Conservation (phyloP, 2,797 vertebrate genomes). For the Geotrypetes seraphini region DNA sequence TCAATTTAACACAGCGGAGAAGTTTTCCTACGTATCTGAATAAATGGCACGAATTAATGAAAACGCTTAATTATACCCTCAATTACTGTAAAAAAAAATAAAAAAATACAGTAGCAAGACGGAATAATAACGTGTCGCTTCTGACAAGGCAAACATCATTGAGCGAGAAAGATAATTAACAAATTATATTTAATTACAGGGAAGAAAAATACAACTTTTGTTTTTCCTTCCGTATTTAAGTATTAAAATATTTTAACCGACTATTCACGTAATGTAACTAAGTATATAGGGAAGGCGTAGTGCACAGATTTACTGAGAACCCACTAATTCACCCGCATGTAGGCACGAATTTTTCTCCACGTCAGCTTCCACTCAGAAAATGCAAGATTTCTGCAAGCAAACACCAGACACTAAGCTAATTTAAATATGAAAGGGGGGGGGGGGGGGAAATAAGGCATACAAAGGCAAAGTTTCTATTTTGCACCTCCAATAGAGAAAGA, state of each 20-base stretch:
- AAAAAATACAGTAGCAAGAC: constrained; percentile 31
- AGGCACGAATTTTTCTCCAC: background rate
- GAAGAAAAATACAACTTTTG: constrained; percentile 21
- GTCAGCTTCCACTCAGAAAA: background rate
- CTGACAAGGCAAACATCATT: constrained; percentile 22
- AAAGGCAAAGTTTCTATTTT: constrained; percentile 18
- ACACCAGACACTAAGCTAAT: too few species aligned
- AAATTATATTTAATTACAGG: constrained; percentile 39
- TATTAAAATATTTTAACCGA: constrained; percentile 4
- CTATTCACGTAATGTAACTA: too few species aligned
- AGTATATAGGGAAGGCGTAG: too few species aligned
- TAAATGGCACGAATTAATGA: constrained; percentile 31
- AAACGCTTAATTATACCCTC: constrained; percentile 26
- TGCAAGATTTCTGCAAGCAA: too few species aligned
- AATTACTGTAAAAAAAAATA: constrained; percentile 35
- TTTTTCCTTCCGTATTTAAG: constrained; percentile 19
- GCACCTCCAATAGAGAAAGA: background rate
- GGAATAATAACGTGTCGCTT: constrained; percentile 31
- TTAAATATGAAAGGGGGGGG: constrained; percentile 6
- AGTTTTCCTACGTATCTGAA: constrained; percentile 16
- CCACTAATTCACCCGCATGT: background rate
- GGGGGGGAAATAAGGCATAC: constrained; percentile 6
- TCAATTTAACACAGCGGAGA: constrained; percentile 15
- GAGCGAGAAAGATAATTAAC: constrained; percentile 31
- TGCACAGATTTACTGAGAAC: too few species aligned